phyloP scores from a whole-genome alignment of 1,140 invertebrate species.

The Heliconius eleuchia region DNA sequence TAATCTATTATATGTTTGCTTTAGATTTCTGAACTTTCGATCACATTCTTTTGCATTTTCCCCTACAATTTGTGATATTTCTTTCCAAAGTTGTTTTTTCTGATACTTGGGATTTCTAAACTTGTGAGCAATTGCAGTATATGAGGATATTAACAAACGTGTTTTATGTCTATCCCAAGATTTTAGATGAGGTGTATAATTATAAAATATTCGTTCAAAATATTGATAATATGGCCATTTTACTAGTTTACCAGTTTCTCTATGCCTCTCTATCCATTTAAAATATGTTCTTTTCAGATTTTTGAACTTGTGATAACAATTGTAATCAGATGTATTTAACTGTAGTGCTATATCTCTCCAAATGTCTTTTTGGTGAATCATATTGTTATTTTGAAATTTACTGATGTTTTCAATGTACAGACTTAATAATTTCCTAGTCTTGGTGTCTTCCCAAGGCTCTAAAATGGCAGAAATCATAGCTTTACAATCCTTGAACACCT shows the following conservation, averaged over 20 bases:
- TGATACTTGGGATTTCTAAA: conserved; percentile 67
- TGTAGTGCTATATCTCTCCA: conserved; percentile 69
- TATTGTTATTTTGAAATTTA: conserved; percentile 56
- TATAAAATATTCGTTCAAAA: conserved; percentile 74
- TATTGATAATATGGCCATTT: conserved; percentile 73
- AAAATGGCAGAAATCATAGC: conserved; percentile 51
- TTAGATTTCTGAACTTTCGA: conserved; percentile 73
- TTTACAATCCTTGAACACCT: conserved; percentile 69
- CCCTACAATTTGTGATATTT: conserved; percentile 61
- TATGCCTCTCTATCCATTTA: conserved; percentile 61
- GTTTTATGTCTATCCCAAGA: conserved; percentile 68
- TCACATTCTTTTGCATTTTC: conserved; percentile 63
- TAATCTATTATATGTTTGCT: conserved; percentile 70
- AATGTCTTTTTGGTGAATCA: conserved; percentile 62
- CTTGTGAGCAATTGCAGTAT: conserved; percentile 63
- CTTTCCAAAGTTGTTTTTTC: conserved; percentile 75
- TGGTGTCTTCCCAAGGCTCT: conserved; percentile 70
- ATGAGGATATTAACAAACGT: conserved; percentile 59
- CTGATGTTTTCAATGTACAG: conserved; percentile 70
- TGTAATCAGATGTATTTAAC: conserved; percentile 67
- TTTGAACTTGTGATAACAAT: conserved; percentile 75
- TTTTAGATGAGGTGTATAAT: conserved; percentile 58
- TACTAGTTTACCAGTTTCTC: conserved; percentile 57
- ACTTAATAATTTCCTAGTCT: conserved; percentile 56
- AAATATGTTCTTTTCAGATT: conserved; percentile 75